These are phyloP conservation scores for Rhabdophis nuchalis DNA, from an alignment of 2,797 vertebrate genomes.

Conservation along the genomic window DNA sequence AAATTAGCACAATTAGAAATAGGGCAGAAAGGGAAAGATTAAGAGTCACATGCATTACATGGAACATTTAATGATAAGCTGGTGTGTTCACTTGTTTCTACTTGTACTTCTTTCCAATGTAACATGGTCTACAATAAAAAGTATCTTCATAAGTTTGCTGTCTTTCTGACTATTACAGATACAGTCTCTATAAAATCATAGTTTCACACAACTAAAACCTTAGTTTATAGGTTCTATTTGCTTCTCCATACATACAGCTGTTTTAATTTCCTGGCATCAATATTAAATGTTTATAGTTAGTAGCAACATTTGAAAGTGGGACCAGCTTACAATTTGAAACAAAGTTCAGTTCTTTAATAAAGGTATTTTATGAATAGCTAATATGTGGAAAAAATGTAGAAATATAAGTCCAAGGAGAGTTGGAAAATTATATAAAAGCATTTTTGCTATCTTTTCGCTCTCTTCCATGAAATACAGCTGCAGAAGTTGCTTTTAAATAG, in stretches of 20 bases:
- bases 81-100: not conserved
- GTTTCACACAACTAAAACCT: not conserved
- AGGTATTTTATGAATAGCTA: not conserved
- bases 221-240: not conserved
- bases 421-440: not conserved
- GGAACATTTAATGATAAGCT: not conserved
- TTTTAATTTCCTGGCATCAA: not conserved
- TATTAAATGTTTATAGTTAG: not conserved
- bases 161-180: not conserved
- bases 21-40: not conserved
- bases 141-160: not conserved
- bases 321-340: not conserved
- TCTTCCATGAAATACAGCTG: not conserved
- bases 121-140: not conserved
- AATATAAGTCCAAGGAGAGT: not conserved
- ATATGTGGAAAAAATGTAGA: not conserved
- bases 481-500: not conserved
- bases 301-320: not conserved
- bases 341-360: not conserved
- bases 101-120: not conserved
- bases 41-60: not conserved
- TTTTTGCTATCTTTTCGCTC: not conserved
- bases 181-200: not conserved
- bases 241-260: not conserved
- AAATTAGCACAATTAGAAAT: not conserved